phyloP scores from a whole-genome alignment of 2,888 invertebrate species.

The Clepsis dumicolana region DNA sequence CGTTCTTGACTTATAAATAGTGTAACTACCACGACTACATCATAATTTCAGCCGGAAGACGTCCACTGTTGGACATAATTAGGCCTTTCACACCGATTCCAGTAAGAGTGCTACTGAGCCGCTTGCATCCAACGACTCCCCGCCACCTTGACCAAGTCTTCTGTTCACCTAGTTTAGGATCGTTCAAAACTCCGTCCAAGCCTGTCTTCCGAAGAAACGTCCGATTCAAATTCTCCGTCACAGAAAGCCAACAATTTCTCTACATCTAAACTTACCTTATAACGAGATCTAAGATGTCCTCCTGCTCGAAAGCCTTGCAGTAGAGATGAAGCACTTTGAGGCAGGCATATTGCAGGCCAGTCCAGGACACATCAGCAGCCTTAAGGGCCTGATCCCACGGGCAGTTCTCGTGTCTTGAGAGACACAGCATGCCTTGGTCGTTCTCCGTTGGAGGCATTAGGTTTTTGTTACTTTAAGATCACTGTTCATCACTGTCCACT shows the following conservation, averaged over 20 bases:
- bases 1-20: too few relatives aligned
- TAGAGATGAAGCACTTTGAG: slow-evolving; percentile 93
- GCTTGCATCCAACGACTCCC: too few relatives aligned
- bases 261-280: slow-evolving; percentile 89
- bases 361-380: slow-evolving; percentile 89
- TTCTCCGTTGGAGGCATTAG: slow-evolving; percentile 84
- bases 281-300: slow-evolving; percentile 92
- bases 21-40: too few relatives aligned
- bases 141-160: too few relatives aligned
- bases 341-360: slow-evolving; percentile 94
- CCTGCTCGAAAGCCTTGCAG: slow-evolving; percentile 94
- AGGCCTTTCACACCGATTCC: too few relatives aligned
- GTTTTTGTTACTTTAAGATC: slow-evolving; percentile 34
- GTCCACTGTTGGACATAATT: too few relatives aligned
- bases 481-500: slow-evolving; percentile 6
- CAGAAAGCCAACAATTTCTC: not conserved
- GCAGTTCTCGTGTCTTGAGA: slow-evolving; percentile 88
- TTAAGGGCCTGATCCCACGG: slow-evolving; percentile 86
- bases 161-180: too few relatives aligned
- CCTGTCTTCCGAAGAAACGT: too few relatives aligned
- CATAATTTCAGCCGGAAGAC: too few relatives aligned
- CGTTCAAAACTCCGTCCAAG: too few relatives aligned
- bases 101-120: too few relatives aligned
- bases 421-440: slow-evolving; percentile 86
- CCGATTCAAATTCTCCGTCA: too few relatives aligned